Conservation (phyloP, 2,888 invertebrate species). For the Drosophila anomalata region DNA sequence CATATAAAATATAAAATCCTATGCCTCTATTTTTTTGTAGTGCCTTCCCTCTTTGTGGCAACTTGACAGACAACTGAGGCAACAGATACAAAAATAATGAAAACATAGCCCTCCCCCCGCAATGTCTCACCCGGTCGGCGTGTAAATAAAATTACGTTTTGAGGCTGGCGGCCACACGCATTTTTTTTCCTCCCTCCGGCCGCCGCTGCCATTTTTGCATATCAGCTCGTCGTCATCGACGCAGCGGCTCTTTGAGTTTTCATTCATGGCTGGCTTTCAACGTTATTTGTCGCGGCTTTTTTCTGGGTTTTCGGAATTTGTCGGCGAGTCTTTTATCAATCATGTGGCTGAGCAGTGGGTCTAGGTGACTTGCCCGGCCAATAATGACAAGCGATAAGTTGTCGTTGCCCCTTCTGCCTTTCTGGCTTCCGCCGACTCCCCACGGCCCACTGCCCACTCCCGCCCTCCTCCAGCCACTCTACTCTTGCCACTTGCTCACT, state of each 20-base stretch:
- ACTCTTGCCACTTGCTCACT: constrained; percentile 34
- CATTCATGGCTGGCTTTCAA: constrained; percentile 72
- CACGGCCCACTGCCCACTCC: not conserved
- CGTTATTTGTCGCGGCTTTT: constrained; percentile 54
- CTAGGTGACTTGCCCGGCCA: constrained; percentile 70
- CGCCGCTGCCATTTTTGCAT: constrained; percentile 51
- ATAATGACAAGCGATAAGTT: constrained; percentile 78
- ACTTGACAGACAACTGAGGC: constrained; percentile 66
- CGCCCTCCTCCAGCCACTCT: constrained; percentile 5
- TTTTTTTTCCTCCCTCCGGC: constrained; percentile 23
- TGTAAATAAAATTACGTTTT: constrained; percentile 77
- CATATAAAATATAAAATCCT: not conserved
- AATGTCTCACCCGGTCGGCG: constrained; percentile 32
- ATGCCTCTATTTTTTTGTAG: not conserved
- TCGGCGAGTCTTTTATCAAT: constrained; percentile 75
- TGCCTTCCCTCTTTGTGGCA: constrained; percentile 24
- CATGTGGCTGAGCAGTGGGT: constrained; percentile 55
- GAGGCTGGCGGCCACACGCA: constrained; percentile 70
- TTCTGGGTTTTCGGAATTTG: constrained; percentile 51
- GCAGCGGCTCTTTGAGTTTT: constrained; percentile 67
- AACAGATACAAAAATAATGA: constrained; percentile 10
- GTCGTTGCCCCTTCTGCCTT: constrained; percentile 40
- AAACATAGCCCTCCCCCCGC: constrained; percentile 14
- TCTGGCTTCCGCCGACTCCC: not conserved
- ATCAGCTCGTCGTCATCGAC: constrained; percentile 43